phyloP scores from a whole-genome alignment of 2,888 invertebrate species.

The Eustalomyia histrio region DNA sequence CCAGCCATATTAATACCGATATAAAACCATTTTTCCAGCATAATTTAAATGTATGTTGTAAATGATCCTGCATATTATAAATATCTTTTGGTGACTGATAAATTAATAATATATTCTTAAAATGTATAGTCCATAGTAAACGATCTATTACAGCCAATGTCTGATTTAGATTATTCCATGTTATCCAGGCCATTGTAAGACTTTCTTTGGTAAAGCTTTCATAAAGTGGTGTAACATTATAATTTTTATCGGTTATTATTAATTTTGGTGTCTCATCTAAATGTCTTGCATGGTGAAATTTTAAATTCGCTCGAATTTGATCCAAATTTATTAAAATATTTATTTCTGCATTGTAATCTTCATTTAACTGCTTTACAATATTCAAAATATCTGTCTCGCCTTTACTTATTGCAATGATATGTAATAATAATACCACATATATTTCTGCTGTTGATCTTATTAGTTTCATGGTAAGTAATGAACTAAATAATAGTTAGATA shows the following conservation, averaged over 20 bases:
- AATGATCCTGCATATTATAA: rapidly evolving
- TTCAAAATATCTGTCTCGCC: background rate
- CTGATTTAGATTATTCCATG: background rate
- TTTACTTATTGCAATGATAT: background rate
- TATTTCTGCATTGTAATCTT: background rate
- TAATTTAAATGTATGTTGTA: slow-evolving; percentile 48
- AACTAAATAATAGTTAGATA: no score
- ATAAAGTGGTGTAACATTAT: background rate
- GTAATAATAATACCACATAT: background rate
- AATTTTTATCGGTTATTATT: background rate
- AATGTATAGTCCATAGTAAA: slow-evolving; percentile 49
- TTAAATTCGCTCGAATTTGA: background rate
- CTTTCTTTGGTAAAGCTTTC: background rate
- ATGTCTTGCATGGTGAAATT: background rate
- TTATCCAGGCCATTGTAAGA: slow-evolving; percentile 22
- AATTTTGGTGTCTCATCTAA: background rate
- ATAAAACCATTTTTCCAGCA: slow-evolving; percentile 70
- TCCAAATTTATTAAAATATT: slow-evolving; percentile 11
- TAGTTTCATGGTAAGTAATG: no score
- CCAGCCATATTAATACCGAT: slow-evolving; percentile 63
- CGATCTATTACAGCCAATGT: background rate
- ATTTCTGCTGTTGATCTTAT: no score
- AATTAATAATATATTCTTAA: slow-evolving; percentile 30
- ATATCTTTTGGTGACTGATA: background rate
- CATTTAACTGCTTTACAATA: background rate